Evolutionary conservation across 2,797 vertebrate genomes (phyloP).

Genomic region (Crax fasciolata): DNA sequence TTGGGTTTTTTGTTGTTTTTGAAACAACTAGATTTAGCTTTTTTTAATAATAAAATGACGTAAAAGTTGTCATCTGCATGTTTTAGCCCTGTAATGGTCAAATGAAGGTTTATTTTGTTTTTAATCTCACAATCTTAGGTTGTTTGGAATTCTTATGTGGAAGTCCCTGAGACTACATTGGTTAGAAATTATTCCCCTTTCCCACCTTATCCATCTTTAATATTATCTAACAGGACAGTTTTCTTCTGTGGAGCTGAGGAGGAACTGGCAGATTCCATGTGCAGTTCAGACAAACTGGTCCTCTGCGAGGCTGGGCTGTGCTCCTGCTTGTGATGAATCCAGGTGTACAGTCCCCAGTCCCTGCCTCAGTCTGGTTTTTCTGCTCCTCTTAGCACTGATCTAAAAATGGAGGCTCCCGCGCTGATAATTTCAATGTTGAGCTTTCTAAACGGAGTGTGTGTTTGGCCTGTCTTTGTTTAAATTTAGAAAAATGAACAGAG

Average conservation of each 20-base stretch:
- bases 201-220: background rate
- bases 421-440: background rate
- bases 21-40: background rate
- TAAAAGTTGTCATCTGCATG: background rate
- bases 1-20: background rate
- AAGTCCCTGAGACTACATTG: background rate
- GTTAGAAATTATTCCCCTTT: background rate
- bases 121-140: background rate
- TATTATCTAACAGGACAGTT: background rate
- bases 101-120: background rate
- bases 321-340: background rate
- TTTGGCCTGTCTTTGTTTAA: slow-evolving; percentile 36
- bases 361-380: background rate
- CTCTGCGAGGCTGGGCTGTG: background rate
- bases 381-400: background rate
- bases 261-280: background rate
- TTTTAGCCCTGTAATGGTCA: background rate
- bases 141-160: background rate
- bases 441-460: background rate
- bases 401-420: background rate
- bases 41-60: background rate
- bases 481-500: background rate
- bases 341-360: background rate
- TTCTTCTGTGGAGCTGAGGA: background rate
- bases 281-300: background rate